Conservation (phyloP, 2,888 invertebrate genomes). For the Punctoribates punctum region DNA sequence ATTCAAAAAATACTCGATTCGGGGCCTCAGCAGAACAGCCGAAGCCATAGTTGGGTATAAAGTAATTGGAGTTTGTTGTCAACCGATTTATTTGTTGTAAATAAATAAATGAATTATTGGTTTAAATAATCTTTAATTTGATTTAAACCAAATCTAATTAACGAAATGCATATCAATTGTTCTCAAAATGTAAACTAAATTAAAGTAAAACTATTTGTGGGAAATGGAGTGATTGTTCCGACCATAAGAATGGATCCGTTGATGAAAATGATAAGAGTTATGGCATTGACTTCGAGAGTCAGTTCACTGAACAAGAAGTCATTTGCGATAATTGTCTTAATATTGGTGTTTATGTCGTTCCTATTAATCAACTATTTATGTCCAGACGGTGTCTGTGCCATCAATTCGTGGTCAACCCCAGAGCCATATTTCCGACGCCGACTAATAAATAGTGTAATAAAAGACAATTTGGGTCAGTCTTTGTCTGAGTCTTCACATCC, state of each 20-base stretch:
- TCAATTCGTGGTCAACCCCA: constrained; percentile 45
- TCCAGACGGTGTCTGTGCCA: constrained; percentile 47
- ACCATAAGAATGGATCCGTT: constrained; percentile 9
- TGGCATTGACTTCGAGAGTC: background rate
- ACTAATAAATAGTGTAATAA: constrained; percentile 43
- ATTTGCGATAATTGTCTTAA: constrained; percentile 7
- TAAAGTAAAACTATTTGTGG: too few relatives aligned
- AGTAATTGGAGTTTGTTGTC: too few relatives aligned
- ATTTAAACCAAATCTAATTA: too few relatives aligned
- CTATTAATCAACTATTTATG: constrained; percentile 46
- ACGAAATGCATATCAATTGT: too few relatives aligned
- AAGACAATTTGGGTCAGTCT: constrained; percentile 47
- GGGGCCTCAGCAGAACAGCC: too few relatives aligned
- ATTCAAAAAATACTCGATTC: too few relatives aligned
- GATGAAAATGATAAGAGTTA: background rate
- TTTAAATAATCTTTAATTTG: too few relatives aligned
- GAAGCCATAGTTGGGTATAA: too few relatives aligned
- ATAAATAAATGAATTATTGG: too few relatives aligned
- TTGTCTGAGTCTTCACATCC: constrained; percentile 46
- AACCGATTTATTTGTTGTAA: too few relatives aligned
- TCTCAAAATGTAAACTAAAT: too few relatives aligned
- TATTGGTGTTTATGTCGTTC: constrained; percentile 37
- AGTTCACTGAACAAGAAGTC: constrained; percentile 7
- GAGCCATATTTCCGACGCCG: constrained; percentile 40
- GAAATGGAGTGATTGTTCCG: too few relatives aligned